Evolutionary conservation across 2,888 invertebrate species (phyloP), one percentile per base, ranked within the genome.

Genomic region (Pocota personata): DNA sequence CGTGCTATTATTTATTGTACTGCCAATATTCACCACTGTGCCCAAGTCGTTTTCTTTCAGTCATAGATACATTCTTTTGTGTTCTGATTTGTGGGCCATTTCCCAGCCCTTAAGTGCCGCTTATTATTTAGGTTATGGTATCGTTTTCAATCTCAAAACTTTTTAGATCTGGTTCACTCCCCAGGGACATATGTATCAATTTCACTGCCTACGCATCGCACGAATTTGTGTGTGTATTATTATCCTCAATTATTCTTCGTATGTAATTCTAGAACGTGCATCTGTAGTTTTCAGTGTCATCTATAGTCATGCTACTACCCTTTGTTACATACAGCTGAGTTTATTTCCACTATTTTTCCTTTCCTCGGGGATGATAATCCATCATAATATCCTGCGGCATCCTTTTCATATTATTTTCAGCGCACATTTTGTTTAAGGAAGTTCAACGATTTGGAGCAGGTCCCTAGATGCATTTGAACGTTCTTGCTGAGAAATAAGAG

Each of bases 111-210:
- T 21, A 21, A 48, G 8, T 21, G 50, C 24, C n/a, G 30, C 19
- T 37, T 35, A 32, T 50, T 21, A 35, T 48, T 30, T 19, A 35
- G 66, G 46, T 50, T 48, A 55, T 55, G 16, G 55, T 19, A 52
- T 69, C 55, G 55, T 57, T 69, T 55, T 37, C 52, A 40, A 37
- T 55, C 24, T 55, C 30, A n/a, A 69, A 69, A 69, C 55, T 55
- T 69, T 37, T 66, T 30, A 57, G 55, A 69, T 57, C 57, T 14
- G 57, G 16, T 57, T 69, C 55, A 69, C 19, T 40, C 69, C 55
- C 69, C 16, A 6, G 55, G 27, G 69, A 43, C 16, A 24, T 55
- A 14, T 40, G 40, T 40, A n/a, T 40, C 40, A 43, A n/a, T 62
- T 43, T 43, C 62, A 43, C 27, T 43, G 27, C 24, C 27, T 62